Conservation (phyloP, 1,140 invertebrate species). For the Drosophila neocordata region DNA sequence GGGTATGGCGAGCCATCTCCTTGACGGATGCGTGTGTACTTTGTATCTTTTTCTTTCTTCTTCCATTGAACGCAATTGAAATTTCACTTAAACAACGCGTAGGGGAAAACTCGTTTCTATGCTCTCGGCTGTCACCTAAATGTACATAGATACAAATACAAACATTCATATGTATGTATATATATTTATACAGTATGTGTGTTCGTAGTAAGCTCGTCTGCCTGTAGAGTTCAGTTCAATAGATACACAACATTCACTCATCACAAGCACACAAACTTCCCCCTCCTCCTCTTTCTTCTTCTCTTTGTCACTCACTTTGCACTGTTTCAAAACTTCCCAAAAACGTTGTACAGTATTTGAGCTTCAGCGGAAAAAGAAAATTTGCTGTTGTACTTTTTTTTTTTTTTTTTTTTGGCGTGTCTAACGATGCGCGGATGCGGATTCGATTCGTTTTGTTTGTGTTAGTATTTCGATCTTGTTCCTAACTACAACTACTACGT, state of each 20-base stretch:
- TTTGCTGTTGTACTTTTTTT: conserved; percentile 4
- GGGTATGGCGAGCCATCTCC: conserved; percentile 16
- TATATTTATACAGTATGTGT: conserved; percentile 12
- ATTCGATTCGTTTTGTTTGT: conserved; percentile 47
- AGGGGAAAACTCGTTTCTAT: conserved; percentile 17
- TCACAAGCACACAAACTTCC: conserved; percentile 1
- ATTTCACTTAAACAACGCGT: conserved; percentile 70
- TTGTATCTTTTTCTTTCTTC: conserved; percentile 45
- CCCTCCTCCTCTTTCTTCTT: conserved; percentile 14
- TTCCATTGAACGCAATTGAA: conserved; percentile 58
- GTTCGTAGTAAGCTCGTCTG: conserved; percentile 59
- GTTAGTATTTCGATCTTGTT: conserved; percentile 29
- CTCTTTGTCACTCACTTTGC: conserved; percentile 67
- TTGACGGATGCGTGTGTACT: conserved; percentile 49
- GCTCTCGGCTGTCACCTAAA: conserved; percentile 32
- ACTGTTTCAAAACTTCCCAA: conserved; percentile 73
- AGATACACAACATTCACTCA: conserved; percentile 58
- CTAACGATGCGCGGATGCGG: conserved; percentile 48
- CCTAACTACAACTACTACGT: conserved; percentile 44
- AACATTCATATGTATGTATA: conserved; percentile 13
- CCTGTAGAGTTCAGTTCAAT: conserved; percentile 49
- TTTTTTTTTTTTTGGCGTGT: background rate
- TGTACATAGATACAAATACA: conserved; percentile 44
- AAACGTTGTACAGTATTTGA: conserved; percentile 44
- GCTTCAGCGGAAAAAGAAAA: conserved; percentile 46